Evolutionary conservation across 2,888 invertebrate genomes (phyloP).

Genomic region (Diaphora mendica): DNA sequence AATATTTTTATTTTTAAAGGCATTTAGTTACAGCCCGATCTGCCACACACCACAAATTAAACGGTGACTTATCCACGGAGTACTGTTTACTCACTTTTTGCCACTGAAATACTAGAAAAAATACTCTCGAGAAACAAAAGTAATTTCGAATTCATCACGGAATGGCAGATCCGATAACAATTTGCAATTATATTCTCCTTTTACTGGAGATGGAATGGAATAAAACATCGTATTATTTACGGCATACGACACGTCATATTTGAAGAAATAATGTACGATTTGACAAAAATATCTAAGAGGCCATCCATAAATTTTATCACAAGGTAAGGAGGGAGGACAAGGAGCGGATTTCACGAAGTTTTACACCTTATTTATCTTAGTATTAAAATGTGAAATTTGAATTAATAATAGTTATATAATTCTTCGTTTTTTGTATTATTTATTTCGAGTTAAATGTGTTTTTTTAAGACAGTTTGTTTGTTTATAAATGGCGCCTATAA

Average conservation of each 20-base stretch:
- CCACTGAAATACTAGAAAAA: slow-evolving; percentile 32
- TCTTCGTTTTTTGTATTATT: too few relatives aligned
- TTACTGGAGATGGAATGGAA: slow-evolving; percentile 31
- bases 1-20: slow-evolving; percentile 8
- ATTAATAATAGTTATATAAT: too few relatives aligned
- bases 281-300: slow-evolving; percentile 41
- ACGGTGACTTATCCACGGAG: slow-evolving; percentile 37
- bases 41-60: slow-evolving; percentile 27
- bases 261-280: slow-evolving; percentile 52
- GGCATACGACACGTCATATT: neutral
- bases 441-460: too few relatives aligned
- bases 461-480: too few relatives aligned
- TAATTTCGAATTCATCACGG: slow-evolving; percentile 40
- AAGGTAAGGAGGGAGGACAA: slow-evolving; percentile 1
- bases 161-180: slow-evolving; percentile 25
- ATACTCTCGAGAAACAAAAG: slow-evolving; percentile 17
- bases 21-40: slow-evolving; percentile 19
- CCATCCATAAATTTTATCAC: neutral
- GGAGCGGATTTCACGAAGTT: too few relatives aligned
- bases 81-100: slow-evolving; percentile 45
- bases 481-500: too few relatives aligned
- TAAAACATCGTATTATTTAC: slow-evolving; percentile 51
- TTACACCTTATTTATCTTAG: too few relatives aligned
- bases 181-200: slow-evolving; percentile 23
- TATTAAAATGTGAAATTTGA: too few relatives aligned